Percentiles rank a stretch among this genome's conserved stretches.
These are phyloP conservation scores for Heterotis niloticus DNA, from an alignment of 2,113 vertebrate genomes.

Conservation along the genomic window DNA sequence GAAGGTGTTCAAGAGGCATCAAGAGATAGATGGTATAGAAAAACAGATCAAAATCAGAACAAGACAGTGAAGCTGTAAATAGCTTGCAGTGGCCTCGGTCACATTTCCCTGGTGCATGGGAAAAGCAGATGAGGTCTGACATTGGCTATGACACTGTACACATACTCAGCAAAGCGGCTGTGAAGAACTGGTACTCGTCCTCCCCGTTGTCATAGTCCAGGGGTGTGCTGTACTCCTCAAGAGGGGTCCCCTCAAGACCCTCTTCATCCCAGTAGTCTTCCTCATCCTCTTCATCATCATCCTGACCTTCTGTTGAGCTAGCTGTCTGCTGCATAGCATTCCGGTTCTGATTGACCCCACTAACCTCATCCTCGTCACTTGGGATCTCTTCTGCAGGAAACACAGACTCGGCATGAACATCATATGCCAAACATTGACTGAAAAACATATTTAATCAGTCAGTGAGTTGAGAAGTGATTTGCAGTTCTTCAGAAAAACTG, in stretches of 20 bases:
- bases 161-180: slow-evolving; percentile 81
- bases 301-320: slow-evolving; percentile 46
- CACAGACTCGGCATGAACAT: neutral
- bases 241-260: slow-evolving; percentile 83
- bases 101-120: no score
- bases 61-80: no score
- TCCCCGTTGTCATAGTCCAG: slow-evolving; percentile 88
- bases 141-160: no score
- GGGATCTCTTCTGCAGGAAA: slow-evolving; percentile 82
- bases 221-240: slow-evolving; percentile 91
- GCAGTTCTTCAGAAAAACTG: no score
- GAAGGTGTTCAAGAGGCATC: no score
- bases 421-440: no score
- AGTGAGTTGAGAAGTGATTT: no score
- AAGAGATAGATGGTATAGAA: no score
- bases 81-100: no score
- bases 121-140: no score
- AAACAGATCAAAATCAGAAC: no score
- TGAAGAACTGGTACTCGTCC: slow-evolving; percentile 94
- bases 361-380: slow-evolving; percentile 86
- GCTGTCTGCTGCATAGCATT: slow-evolving; percentile 70
- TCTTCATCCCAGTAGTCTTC: slow-evolving; percentile 95
- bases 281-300: slow-evolving; percentile 76
- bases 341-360: slow-evolving; percentile 50
- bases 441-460: no score